Conservation (phyloP, 1,140 invertebrate genomes). For the Pollicipes pollicipes region DNA sequence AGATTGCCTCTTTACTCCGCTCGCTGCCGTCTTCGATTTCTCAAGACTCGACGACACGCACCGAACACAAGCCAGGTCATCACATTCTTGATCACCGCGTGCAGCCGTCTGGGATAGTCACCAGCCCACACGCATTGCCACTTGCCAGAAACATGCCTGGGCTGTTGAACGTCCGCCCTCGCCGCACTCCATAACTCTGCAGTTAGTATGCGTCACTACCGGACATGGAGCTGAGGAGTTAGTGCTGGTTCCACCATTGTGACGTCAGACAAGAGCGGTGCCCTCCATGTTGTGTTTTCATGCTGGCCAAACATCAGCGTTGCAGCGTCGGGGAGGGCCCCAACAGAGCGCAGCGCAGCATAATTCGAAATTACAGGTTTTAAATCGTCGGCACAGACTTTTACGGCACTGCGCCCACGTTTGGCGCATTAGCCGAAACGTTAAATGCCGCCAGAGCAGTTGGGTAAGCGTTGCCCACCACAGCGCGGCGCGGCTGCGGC, state of each 20-base stretch:
- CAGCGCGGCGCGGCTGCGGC: background rate
- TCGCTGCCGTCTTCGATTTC: too few relatives aligned
- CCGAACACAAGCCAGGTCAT: too few relatives aligned
- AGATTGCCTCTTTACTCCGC: too few relatives aligned
- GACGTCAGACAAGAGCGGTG: background rate
- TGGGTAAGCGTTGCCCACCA: background rate
- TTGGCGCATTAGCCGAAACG: background rate
- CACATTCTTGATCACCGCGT: too few relatives aligned
- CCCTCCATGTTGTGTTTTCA: background rate
- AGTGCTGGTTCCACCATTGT: background rate
- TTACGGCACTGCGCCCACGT: background rate
- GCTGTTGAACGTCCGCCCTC: too few relatives aligned
- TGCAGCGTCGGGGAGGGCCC: background rate
- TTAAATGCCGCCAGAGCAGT: background rate
- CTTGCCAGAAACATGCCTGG: too few relatives aligned
- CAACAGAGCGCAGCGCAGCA: background rate
- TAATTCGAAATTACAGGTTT: constrained; percentile 1
- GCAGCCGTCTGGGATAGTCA: too few relatives aligned
- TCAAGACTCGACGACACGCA: too few relatives aligned
- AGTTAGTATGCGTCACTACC: background rate
- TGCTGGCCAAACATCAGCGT: background rate
- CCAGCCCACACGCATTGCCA: too few relatives aligned
- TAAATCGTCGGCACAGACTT: background rate
- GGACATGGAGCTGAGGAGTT: background rate
- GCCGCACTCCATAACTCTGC: too few relatives aligned